phyloP scores from a whole-genome alignment of 2,113 vertebrate species.

The Serilophus lunatus region DNA sequence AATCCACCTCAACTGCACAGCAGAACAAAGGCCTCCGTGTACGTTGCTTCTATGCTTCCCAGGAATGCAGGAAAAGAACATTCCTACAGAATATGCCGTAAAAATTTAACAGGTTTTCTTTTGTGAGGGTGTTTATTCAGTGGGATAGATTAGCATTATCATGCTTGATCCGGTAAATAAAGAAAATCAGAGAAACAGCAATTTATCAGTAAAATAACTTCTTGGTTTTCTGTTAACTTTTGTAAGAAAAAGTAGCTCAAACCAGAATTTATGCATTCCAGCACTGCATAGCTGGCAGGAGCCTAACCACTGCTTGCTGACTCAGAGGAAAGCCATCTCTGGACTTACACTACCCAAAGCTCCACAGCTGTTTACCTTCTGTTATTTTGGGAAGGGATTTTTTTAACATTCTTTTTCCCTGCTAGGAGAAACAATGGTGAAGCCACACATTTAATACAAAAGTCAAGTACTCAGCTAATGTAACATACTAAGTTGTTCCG shows the following conservation, averaged over 20 bases:
- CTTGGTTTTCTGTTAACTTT: neutral
- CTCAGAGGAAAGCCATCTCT: slow-evolving; percentile 37
- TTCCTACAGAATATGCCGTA: neutral
- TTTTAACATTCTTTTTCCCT: neutral
- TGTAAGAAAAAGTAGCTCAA: neutral
- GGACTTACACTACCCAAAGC: neutral
- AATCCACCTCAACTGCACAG: neutral
- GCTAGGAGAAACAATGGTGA: neutral
- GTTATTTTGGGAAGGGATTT: neutral
- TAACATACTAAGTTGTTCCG: neutral
- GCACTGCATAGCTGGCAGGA: neutral
- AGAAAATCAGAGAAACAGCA: neutral
- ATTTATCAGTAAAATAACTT: neutral
- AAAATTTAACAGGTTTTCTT: neutral
- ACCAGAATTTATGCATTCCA: neutral
- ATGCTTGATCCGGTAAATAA: neutral
- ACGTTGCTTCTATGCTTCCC: neutral
- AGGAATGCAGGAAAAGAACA: neutral
- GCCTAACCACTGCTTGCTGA: neutral
- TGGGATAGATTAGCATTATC: neutral
- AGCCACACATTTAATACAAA: neutral
- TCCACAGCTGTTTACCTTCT: slow-evolving; percentile 4
- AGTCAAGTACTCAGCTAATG: neutral
- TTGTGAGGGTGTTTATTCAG: neutral
- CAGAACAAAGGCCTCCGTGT: neutral